These are phyloP conservation scores for Ylistrum balloti DNA, from an alignment of 1,140 invertebrate species.

Conservation along the genomic window DNA sequence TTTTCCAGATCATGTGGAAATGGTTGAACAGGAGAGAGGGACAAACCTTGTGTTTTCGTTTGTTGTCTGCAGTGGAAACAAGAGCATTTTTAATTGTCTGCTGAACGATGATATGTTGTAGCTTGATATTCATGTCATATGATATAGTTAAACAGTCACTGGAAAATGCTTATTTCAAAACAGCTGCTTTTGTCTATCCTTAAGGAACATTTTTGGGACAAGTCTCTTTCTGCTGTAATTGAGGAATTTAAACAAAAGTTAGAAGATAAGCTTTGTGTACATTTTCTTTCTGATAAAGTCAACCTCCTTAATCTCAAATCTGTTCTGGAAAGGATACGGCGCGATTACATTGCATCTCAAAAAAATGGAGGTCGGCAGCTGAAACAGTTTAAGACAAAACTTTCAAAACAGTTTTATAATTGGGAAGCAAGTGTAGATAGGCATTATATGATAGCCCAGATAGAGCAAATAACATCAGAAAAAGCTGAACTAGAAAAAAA, in stretches of 20 bases:
- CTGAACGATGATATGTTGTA: neutral
- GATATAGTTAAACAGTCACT: neutral
- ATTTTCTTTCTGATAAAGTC: neutral
- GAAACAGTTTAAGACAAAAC: neutral
- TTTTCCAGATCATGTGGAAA: neutral
- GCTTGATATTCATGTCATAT: too few relatives aligned
- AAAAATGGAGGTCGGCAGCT: neutral
- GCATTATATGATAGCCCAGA: neutral
- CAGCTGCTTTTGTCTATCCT: neutral
- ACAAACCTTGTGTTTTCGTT: neutral
- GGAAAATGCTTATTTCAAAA: neutral
- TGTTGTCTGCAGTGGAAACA: neutral
- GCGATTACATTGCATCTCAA: neutral
- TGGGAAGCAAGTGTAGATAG: neutral
- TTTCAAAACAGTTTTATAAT: neutral
- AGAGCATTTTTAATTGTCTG: neutral
- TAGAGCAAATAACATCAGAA: neutral
- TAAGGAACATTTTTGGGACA: neutral
- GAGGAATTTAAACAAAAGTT: neutral
- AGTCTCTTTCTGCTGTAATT: constrained; percentile 1
- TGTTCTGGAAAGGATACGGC: neutral
- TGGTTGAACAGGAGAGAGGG: neutral
- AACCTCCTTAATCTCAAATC: neutral
- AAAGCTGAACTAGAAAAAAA: neutral
- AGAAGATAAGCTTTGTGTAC: neutral